These are phyloP conservation scores for Pionites leucogaster DNA, from an alignment of 2,113 vertebrate species.

Conservation along the genomic window DNA sequence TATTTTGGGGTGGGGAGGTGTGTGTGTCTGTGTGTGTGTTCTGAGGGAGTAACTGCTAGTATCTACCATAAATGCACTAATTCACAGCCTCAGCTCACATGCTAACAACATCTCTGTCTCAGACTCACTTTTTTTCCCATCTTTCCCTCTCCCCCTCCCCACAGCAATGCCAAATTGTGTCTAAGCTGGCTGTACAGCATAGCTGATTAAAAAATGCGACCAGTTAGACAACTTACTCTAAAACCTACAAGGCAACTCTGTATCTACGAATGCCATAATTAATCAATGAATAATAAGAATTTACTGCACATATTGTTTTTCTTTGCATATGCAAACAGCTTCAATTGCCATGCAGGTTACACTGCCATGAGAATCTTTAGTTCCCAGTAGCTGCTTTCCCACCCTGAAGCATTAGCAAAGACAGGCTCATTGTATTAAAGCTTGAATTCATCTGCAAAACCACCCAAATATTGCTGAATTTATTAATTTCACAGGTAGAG, in stretches of 20 bases:
- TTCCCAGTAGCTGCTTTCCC: background rate
- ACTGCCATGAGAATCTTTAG: background rate
- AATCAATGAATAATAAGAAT: background rate
- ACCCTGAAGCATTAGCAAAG: background rate
- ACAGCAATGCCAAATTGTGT: fast-evolving
- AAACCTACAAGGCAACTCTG: background rate
- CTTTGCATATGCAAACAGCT: background rate
- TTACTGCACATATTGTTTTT: fast-evolving
- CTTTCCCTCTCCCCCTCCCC: background rate
- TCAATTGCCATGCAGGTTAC: background rate
- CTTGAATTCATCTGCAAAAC: background rate
- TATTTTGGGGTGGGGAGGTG: fast-evolving
- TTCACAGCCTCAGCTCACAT: background rate
- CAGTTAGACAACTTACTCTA: background rate
- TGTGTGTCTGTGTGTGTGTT: background rate
- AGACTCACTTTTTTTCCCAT: background rate
- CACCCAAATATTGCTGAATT: background rate
- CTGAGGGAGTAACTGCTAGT: background rate
- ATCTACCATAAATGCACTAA: background rate
- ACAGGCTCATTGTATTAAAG: background rate
- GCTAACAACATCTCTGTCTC: background rate
- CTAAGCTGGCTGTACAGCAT: fast-evolving
- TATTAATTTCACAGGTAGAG: conserved; percentile 4
- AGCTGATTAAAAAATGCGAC: background rate
- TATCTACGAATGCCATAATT: conserved; percentile 14